Evolutionary conservation across 2,113 vertebrate genomes (phyloP).

Genomic region (Circaetus cinerascens): DNA sequence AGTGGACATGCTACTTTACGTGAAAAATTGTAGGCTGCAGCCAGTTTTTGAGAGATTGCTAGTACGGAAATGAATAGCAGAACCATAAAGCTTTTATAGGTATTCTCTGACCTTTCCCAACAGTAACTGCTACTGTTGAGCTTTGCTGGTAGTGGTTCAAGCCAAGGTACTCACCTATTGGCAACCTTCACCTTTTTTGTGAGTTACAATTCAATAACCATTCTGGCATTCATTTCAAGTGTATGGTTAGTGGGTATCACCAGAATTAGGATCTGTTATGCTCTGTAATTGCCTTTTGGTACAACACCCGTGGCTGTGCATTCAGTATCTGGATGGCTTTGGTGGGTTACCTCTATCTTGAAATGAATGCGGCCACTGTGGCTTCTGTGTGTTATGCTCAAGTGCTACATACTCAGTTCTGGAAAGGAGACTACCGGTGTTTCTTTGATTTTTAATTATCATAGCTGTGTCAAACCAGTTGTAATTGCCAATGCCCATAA

Average conservation of each 20-base stretch:
- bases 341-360: not conserved
- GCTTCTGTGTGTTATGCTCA: not conserved
- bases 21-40: not conserved
- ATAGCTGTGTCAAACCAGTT: not conserved
- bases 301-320: rapidly evolving
- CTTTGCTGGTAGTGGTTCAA: not conserved
- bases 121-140: not conserved
- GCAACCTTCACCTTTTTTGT: not conserved
- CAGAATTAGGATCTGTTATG: not conserved
- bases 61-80: not conserved
- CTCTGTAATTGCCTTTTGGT: not conserved
- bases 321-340: not conserved
- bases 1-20: not conserved
- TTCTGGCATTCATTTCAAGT: not conserved
- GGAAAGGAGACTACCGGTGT: not conserved
- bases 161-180: not conserved
- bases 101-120: not conserved
- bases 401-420: not conserved
- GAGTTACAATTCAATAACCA: not conserved
- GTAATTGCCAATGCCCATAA: not conserved
- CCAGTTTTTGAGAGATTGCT: not conserved
- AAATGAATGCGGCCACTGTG: not conserved
- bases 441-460: not conserved
- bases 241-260: not conserved
- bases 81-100: not conserved